phyloP scores from a whole-genome alignment of 2,113 vertebrate genomes.

The Entosphenus tridentatus region DNA sequence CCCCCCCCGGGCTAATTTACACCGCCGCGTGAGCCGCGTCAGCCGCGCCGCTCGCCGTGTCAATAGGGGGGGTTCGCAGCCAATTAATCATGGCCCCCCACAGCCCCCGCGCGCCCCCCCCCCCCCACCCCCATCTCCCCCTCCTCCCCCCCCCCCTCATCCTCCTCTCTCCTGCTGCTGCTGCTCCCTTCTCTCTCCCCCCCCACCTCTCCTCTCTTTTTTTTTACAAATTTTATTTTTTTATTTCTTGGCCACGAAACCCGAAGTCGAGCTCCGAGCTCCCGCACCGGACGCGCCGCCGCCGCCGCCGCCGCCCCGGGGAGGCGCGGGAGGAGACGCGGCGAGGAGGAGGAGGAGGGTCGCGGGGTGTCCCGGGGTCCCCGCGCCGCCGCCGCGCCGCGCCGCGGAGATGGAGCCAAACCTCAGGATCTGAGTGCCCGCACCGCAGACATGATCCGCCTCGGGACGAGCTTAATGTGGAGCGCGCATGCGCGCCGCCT shows the following conservation, averaged over 20 bases:
- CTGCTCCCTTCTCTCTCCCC: constrained; percentile 1
- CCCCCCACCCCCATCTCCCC: not conserved
- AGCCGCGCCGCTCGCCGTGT: not conserved
- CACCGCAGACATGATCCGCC: too few species aligned
- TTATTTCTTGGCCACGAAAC: not conserved
- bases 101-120: not conserved
- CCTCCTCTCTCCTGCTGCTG: not conserved
- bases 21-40: constrained; percentile 4
- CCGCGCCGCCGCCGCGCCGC: not conserved
- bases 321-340: constrained; percentile 3
- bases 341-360: not conserved
- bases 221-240: too few species aligned
- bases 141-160: not conserved
- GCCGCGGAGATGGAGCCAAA: too few species aligned
- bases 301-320: not conserved
- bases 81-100: not conserved
- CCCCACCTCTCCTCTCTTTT: not conserved
- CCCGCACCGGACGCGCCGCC: not conserved
- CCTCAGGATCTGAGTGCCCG: too few species aligned
- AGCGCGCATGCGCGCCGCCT: too few species aligned
- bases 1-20: not conserved
- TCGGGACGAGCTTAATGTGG: too few species aligned
- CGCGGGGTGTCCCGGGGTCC: not conserved
- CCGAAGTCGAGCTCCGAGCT: not conserved
- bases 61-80: not conserved